These are phyloP conservation scores for Eupelmus urozonus DNA, from an alignment of 2,888 invertebrate species.

Conservation along the genomic window DNA sequence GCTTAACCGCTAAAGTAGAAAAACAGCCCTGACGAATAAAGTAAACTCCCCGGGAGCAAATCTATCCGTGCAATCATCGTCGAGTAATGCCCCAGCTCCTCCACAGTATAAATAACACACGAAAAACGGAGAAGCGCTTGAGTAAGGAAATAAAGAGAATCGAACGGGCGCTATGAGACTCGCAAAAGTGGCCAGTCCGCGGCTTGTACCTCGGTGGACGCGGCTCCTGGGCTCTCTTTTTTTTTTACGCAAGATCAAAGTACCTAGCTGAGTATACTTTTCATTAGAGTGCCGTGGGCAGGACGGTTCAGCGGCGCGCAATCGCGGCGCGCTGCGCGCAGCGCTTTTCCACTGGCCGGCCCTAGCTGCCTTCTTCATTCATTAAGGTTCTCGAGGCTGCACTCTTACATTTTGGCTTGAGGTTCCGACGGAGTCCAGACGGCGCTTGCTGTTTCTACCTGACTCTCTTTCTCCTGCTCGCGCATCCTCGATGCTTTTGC, in stretches of 20 bases:
- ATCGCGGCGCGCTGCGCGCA: conserved; percentile 38
- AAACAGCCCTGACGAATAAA: conserved; percentile 6
- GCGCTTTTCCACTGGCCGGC: conserved; percentile 50
- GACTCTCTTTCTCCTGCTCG: conserved; percentile 15
- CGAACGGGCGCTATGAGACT: conserved; percentile 17
- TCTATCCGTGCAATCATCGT: conserved; percentile 43
- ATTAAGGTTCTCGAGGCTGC: conserved; percentile 27
- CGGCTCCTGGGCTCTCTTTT: conserved; percentile 16
- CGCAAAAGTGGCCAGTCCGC: conserved; percentile 27
- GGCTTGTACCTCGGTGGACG: conserved; percentile 6
- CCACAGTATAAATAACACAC: background rate
- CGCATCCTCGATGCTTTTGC: conserved; percentile 11
- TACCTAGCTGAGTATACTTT: conserved; percentile 67
- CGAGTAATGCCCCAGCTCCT: conserved; percentile 25
- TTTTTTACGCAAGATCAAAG: conserved; percentile 70
- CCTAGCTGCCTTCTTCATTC: conserved; percentile 61
- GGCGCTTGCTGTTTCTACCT: background rate
- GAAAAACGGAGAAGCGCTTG: background rate
- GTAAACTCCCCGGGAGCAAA: conserved; percentile 31
- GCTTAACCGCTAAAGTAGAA: conserved; percentile 12
- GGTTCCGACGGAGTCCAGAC: background rate
- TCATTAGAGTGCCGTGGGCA: conserved; percentile 66
- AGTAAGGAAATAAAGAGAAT: conserved; percentile 17
- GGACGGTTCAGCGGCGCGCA: conserved; percentile 48
- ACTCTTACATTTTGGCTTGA: conserved; percentile 3